Conservation (phyloP, 1,140 invertebrate species). For the Rhizoglyphus robini region DNA sequence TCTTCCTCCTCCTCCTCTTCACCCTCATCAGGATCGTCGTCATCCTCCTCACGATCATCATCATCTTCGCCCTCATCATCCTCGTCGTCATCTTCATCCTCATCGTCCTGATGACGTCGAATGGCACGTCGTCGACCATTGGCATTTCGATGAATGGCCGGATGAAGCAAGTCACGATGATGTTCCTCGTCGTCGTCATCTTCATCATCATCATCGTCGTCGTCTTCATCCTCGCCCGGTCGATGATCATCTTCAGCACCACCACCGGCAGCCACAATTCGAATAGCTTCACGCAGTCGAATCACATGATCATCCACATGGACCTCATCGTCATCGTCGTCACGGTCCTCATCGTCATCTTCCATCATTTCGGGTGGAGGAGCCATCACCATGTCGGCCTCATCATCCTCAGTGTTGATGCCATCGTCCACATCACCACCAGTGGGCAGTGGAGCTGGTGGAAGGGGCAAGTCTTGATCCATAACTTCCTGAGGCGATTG, state of each 20-base stretch:
- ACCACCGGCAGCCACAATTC: constrained; percentile 26
- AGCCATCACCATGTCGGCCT: constrained; percentile 32
- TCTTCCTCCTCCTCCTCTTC: background rate
- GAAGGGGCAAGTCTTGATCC: constrained; percentile 19
- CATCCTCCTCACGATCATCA: background rate
- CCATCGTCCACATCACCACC: constrained; percentile 28
- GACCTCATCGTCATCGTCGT: background rate
- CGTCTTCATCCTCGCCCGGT: constrained; percentile 30
- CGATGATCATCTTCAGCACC: background rate
- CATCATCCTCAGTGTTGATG: constrained; percentile 39
- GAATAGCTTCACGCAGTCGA: constrained; percentile 34
- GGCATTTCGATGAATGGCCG: background rate
- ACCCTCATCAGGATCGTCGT: too few relatives aligned
- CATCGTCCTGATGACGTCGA: background rate
- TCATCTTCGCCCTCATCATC: constrained; percentile 6
- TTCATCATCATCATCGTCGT: constrained; percentile 33
- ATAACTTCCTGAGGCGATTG: constrained; percentile 28
- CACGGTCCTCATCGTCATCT: constrained; percentile 32
- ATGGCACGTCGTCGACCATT: constrained; percentile 11
- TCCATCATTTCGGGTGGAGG: constrained; percentile 33
- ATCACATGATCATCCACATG: constrained; percentile 16
- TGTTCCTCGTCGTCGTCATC: too few relatives aligned
- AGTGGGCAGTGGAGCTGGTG: constrained; percentile 23
- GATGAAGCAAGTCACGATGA: constrained; percentile 23
- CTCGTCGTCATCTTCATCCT: background rate